Evolutionary conservation across 2,888 invertebrate genomes (phyloP), one percentile per base, ranked within the genome.

Genomic region (Arenicola marina): DNA sequence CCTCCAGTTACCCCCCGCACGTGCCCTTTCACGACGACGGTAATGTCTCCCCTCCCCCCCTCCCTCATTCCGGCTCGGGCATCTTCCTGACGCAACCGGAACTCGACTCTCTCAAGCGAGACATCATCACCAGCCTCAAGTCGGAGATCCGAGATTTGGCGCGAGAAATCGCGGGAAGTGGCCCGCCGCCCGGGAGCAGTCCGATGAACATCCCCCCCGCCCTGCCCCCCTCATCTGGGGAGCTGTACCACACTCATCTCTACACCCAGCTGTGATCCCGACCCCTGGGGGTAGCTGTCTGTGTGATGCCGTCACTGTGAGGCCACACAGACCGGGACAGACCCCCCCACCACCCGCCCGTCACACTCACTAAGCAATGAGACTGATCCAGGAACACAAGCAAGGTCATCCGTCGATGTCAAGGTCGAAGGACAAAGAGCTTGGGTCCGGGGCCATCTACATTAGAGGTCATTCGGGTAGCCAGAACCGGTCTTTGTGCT

Each of bases 201-300:
- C 66, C 66, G 15, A 59, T 61, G 28, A 61, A 63, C 51, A 51
- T 61, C 1, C 11, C 33, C 18, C 67, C 74, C 43, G 62, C 77
- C 59, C 58, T 79, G 21, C 80, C 78, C 1, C 69, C 73, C 2
- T 68, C 75, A 11, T 70, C 71, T 51, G 74, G 80, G 0, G 80
- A 80, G 44, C 69, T 83, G 33, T 83, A 83, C 51, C 80, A 81
- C 55, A 83, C 82, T 1, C 82, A 81, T 62, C 73, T 83, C 26
- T 83, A 81, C 65, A 83, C 82, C 4, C 81, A 82, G 62, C 69
- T 82, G 21, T 82, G 71, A 79, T 24, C 38, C n/a, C 18, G 67
- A 51, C 31, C 58, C 33, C 21, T 67, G 43, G 4, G 67, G 15
- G 48, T 38, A 38, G 11, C 18, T 38, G 38, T 38, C 18, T 38